phyloP scores from a whole-genome alignment of 2,113 vertebrate species.

The Ellobius talpinus region DNA sequence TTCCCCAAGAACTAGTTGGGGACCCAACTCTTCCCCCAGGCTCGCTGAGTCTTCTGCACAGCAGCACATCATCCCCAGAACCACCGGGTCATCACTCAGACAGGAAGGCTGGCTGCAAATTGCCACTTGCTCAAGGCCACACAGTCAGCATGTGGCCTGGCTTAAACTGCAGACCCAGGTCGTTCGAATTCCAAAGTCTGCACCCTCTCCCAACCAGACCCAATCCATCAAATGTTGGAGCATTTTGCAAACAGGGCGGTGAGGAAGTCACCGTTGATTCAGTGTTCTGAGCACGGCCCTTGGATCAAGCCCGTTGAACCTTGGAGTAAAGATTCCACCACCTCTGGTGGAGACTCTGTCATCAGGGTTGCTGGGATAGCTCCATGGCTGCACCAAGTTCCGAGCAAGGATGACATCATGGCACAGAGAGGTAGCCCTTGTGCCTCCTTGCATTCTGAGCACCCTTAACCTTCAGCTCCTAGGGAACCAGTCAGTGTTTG shows the following conservation, averaged over 20 bases:
- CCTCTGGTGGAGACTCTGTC: accelerated
- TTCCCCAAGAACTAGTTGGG: accelerated
- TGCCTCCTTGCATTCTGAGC: background rate
- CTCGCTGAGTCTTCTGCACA: background rate
- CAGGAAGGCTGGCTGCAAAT: background rate
- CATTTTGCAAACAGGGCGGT: background rate
- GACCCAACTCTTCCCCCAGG: background rate
- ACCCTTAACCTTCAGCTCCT: background rate
- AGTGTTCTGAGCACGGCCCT: background rate
- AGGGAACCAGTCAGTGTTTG: background rate
- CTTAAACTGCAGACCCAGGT: background rate
- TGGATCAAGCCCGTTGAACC: background rate
- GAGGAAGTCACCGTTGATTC: background rate
- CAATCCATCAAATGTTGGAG: background rate
- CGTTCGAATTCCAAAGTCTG: background rate
- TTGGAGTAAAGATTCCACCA: accelerated
- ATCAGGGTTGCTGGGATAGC: accelerated
- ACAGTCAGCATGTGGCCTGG: background rate
- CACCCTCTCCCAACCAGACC: background rate
- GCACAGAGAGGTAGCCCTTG: accelerated
- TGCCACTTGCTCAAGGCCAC: background rate
- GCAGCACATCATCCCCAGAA: accelerated
- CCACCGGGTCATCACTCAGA: background rate
- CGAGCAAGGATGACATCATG: accelerated
- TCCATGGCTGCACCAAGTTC: accelerated